A percentile compares a stretch with the other conserved stretches of the same genome.
Evolutionary conservation across 2,113 vertebrate genomes (phyloP).

Genomic region (Turnix velox): DNA sequence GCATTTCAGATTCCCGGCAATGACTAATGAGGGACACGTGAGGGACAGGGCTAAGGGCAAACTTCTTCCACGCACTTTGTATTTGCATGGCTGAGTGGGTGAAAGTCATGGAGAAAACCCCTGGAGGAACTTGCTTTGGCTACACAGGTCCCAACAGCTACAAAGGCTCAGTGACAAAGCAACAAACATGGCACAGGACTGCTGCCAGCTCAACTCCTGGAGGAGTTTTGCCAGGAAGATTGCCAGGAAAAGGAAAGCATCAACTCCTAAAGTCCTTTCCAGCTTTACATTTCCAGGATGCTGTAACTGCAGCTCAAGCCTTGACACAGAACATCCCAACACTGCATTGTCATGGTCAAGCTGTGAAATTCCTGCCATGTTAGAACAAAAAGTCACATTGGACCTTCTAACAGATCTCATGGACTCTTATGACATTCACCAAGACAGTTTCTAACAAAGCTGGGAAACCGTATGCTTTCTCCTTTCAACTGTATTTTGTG

Average conservation of each 20-base stretch:
- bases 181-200: neutral
- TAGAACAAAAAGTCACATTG: neutral
- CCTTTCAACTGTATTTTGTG: neutral
- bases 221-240: no score
- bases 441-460: neutral
- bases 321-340: neutral
- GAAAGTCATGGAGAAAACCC: neutral
- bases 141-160: neutral
- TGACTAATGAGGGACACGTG: neutral
- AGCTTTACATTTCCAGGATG: neutral
- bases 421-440: neutral
- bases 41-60: neutral
- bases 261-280: neutral
- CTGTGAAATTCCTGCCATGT: neutral
- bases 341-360: neutral
- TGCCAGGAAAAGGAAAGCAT: neutral
- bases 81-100: neutral
- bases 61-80: neutral
- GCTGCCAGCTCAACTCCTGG: neutral
- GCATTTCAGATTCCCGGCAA: slow-evolving; percentile 2
- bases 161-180: neutral
- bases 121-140: neutral
- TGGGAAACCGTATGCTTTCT: fast-evolving
- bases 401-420: neutral
- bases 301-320: neutral